These are phyloP conservation scores for Steinernema hermaphroditum DNA, from an alignment of 2,888 invertebrate genomes.

Conservation along the genomic window DNA sequence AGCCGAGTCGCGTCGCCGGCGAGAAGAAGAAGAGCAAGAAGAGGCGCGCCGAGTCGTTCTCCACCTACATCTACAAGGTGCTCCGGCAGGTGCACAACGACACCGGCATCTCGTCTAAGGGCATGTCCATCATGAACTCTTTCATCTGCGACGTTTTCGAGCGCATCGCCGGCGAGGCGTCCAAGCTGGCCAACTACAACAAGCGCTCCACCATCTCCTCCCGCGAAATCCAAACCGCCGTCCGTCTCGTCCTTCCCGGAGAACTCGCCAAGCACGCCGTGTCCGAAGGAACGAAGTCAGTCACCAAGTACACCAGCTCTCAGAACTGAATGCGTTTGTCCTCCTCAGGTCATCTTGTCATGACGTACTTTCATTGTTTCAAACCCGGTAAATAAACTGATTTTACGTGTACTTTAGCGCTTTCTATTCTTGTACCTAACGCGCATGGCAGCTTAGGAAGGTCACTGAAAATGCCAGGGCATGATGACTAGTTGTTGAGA, in stretches of 20 bases:
- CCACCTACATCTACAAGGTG: constrained; percentile 73
- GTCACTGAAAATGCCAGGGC: no score
- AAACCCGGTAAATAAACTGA: no score
- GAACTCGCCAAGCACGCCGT: constrained; percentile 77
- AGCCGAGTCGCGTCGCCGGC: constrained; percentile 47
- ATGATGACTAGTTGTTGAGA: no score
- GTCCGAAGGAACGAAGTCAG: constrained; percentile 75
- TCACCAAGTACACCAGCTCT: constrained; percentile 71
- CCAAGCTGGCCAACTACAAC: constrained; percentile 73
- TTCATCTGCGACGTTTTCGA: constrained; percentile 79
- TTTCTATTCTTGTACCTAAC: no score
- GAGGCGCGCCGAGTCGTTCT: constrained; percentile 55
- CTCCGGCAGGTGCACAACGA: constrained; percentile 72
- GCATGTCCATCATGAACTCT: constrained; percentile 78
- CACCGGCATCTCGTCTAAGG: constrained; percentile 75
- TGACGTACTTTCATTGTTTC: no score
- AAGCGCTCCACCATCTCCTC: constrained; percentile 75
- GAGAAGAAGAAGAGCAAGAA: constrained; percentile 66
- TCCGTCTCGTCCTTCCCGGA: constrained; percentile 74
- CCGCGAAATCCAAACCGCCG: constrained; percentile 76
- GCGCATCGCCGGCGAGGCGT: constrained; percentile 72
- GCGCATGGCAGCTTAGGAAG: no score
- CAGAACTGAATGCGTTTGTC: constrained; percentile 44
- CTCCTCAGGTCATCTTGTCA: no score
- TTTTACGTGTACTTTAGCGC: no score